phyloP scores from a whole-genome alignment of 2,888 invertebrate species.

The Agapetus fuscipes region DNA sequence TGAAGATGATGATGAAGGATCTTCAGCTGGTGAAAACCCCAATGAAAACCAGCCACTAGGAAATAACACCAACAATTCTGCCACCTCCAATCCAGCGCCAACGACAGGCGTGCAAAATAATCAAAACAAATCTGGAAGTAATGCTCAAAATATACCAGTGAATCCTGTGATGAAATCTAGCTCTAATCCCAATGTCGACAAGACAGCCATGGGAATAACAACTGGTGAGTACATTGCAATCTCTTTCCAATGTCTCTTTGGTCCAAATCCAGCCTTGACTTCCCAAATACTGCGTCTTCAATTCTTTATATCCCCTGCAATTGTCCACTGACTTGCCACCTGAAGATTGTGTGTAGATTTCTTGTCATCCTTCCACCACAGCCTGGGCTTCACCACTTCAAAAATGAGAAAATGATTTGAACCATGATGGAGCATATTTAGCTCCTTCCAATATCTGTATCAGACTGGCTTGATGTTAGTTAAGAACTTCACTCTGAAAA shows the following conservation, averaged over 20 bases:
- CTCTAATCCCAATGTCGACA: slow-evolving; percentile 43
- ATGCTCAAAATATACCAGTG: slow-evolving; percentile 35
- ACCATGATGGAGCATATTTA: too few relatives aligned
- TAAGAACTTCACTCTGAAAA: too few relatives aligned
- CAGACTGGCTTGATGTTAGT: too few relatives aligned
- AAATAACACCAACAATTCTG: slow-evolving; percentile 12
- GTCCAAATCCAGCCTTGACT: too few relatives aligned
- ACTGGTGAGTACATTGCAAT: slow-evolving; percentile 29
- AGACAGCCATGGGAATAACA: slow-evolving; percentile 42
- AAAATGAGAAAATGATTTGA: too few relatives aligned
- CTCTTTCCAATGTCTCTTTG: slow-evolving; percentile 1
- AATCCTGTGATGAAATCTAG: slow-evolving; percentile 44
- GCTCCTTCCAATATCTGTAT: too few relatives aligned
- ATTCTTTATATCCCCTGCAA: too few relatives aligned
- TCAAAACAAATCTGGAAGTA: slow-evolving; percentile 23
- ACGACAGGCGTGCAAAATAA: slow-evolving; percentile 1
- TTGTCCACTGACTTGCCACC: too few relatives aligned
- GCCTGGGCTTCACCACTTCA: too few relatives aligned
- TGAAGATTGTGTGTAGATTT: too few relatives aligned
- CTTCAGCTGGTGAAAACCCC: slow-evolving; percentile 40
- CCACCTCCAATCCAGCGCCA: slow-evolving; percentile 23
- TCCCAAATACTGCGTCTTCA: too few relatives aligned
- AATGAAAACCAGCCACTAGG: slow-evolving; percentile 27
- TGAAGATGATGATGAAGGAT: slow-evolving; percentile 53
- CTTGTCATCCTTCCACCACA: too few relatives aligned